phyloP scores from a whole-genome alignment of 2,888 invertebrate genomes.

The Heliconius ethilla region DNA sequence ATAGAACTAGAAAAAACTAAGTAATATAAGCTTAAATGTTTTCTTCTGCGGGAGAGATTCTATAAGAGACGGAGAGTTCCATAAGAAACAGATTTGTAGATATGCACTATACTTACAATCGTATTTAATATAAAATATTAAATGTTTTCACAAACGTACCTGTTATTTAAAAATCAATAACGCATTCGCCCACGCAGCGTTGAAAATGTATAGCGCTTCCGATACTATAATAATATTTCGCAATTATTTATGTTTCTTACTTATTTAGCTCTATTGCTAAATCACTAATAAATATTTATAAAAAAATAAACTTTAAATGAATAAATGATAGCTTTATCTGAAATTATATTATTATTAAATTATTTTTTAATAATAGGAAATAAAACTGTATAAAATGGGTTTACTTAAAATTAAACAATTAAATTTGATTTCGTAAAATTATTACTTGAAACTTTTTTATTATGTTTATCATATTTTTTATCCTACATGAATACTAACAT shows the following conservation, averaged over 20 bases:
- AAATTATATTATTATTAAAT: too few relatives aligned
- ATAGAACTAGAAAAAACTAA: neutral
- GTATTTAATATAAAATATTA: neutral
- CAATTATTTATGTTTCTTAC: neutral
- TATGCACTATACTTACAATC: too few relatives aligned
- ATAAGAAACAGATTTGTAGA: too few relatives aligned
- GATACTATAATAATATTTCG: neutral
- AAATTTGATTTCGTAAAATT: too few relatives aligned
- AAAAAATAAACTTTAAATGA: neutral
- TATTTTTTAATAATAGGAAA: too few relatives aligned
- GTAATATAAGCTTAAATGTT: neutral
- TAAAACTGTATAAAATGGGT: too few relatives aligned
- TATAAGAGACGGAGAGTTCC: too few relatives aligned
- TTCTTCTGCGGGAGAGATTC: neutral
- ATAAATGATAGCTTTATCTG: neutral
- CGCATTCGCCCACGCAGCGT: neutral
- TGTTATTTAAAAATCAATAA: constrained; percentile 9
- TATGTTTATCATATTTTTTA: neutral
- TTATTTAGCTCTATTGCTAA: neutral
- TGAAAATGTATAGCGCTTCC: neutral
- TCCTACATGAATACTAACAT: neutral
- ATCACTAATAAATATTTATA: neutral
- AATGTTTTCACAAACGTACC: neutral
- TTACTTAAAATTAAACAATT: too few relatives aligned
- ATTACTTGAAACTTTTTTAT: neutral